Evolutionary conservation across 2,888 invertebrate genomes (phyloP).

Genomic region (Heliconius aoede): DNA sequence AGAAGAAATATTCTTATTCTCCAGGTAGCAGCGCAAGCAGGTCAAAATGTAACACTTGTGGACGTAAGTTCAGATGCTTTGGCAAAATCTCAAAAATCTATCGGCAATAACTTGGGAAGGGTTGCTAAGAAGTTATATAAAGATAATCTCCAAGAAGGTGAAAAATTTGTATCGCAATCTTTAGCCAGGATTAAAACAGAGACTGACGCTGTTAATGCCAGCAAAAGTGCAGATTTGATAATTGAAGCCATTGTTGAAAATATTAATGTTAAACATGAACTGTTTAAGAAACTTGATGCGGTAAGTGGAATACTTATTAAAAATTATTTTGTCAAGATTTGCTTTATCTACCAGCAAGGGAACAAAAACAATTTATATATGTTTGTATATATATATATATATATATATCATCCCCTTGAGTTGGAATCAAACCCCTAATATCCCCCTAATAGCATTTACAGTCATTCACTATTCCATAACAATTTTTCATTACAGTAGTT

Average conservation of each 20-base stretch:
- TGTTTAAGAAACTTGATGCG: conserved; percentile 89
- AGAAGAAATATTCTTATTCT: conserved; percentile 57
- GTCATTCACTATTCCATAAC: too few relatives aligned
- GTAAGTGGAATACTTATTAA: conserved; percentile 64
- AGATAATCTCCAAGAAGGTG: conserved; percentile 85
- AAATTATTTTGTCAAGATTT: too few relatives aligned
- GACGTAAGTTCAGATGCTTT: conserved; percentile 89
- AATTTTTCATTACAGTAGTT: too few relatives aligned
- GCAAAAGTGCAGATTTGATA: conserved; percentile 88
- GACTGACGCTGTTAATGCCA: conserved; percentile 85
- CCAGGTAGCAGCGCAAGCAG: conserved; percentile 93
- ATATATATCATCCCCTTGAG: too few relatives aligned
- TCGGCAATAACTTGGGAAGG: conserved; percentile 87
- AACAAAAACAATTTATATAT: too few relatives aligned
- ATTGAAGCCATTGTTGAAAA: conserved; percentile 95
- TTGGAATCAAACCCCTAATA: too few relatives aligned
- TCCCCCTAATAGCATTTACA: too few relatives aligned
- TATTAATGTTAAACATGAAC: conserved; percentile 88
- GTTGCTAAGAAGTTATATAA: conserved; percentile 91
- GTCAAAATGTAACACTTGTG: conserved; percentile 91
- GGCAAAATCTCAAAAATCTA: conserved; percentile 88
- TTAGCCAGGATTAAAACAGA: conserved; percentile 85
- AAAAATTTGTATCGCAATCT: conserved; percentile 87
- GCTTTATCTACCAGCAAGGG: too few relatives aligned
- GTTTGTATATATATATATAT: too few relatives aligned